Conservation (phyloP, 2,888 invertebrate species). For the Aphidoletes aphidimyza region DNA sequence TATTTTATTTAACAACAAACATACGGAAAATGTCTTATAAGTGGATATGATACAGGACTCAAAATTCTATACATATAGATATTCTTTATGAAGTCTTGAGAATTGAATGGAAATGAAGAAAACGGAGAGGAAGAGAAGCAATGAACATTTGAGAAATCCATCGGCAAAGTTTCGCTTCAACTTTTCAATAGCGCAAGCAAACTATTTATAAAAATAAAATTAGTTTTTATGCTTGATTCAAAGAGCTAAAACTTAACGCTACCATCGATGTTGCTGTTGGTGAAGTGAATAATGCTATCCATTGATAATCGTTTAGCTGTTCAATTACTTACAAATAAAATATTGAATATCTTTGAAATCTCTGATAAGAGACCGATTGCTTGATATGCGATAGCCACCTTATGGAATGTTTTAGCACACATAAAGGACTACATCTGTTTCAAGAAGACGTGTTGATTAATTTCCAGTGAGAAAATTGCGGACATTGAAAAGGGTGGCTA, state of each 20-base stretch:
- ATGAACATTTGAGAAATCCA: background rate
- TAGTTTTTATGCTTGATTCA: background rate
- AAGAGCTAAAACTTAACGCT: no score
- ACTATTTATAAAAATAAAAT: background rate
- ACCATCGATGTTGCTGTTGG: no score
- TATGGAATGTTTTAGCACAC: background rate
- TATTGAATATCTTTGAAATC: background rate
- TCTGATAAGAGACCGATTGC: background rate
- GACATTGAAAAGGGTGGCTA: no score
- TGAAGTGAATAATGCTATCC: background rate
- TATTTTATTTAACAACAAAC: background rate
- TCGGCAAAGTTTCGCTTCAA: background rate
- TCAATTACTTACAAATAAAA: constrained; percentile 33
- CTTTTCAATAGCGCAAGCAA: background rate
- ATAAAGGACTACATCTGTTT: no score
- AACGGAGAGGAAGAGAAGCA: background rate
- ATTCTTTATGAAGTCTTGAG: no score
- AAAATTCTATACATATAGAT: no score
- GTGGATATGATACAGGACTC: no score
- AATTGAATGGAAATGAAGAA: no score
- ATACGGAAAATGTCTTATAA: background rate
- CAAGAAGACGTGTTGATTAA: no score
- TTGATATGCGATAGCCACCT: background rate
- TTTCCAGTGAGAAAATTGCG: no score
- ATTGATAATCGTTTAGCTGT: background rate